phyloP scores from a whole-genome alignment of 2,113 vertebrate species.

The Seriola dumerili region DNA sequence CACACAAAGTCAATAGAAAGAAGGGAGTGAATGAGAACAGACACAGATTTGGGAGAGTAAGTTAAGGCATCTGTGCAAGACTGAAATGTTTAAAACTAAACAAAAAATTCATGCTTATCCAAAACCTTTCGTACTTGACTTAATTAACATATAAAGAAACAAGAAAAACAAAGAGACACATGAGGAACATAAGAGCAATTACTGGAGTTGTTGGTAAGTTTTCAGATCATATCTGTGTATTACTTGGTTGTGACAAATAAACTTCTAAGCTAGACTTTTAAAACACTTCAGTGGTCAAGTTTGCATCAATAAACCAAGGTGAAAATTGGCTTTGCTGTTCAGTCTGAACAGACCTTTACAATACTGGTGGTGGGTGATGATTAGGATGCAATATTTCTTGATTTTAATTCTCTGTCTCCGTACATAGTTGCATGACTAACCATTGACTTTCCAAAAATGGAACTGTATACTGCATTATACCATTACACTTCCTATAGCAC shows the following conservation, averaged over 20 bases:
- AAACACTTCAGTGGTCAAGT: background rate
- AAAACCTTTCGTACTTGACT: too few species aligned
- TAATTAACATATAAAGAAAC: background rate
- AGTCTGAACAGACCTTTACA: constrained; percentile 40
- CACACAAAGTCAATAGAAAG: background rate
- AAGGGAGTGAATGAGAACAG: background rate
- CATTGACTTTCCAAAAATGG: background rate
- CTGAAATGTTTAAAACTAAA: background rate
- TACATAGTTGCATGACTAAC: constrained; percentile 48
- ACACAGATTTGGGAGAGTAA: background rate
- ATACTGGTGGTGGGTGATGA: constrained; percentile 27
- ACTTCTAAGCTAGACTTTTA: background rate
- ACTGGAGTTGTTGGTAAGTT: background rate
- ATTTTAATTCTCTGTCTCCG: background rate
- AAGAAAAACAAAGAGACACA: background rate
- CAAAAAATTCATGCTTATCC: background rate
- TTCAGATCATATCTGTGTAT: too few species aligned
- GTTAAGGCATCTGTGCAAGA: background rate
- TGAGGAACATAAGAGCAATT: background rate
- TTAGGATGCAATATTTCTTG: background rate
- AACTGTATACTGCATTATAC: constrained; percentile 80
- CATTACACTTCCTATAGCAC: constrained; percentile 34
- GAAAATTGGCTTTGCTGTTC: constrained; percentile 22
- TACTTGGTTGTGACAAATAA: background rate
- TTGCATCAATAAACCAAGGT: background rate